phyloP scores from a whole-genome alignment of 2,888 invertebrate species.

The Lydus trimaculatus region DNA sequence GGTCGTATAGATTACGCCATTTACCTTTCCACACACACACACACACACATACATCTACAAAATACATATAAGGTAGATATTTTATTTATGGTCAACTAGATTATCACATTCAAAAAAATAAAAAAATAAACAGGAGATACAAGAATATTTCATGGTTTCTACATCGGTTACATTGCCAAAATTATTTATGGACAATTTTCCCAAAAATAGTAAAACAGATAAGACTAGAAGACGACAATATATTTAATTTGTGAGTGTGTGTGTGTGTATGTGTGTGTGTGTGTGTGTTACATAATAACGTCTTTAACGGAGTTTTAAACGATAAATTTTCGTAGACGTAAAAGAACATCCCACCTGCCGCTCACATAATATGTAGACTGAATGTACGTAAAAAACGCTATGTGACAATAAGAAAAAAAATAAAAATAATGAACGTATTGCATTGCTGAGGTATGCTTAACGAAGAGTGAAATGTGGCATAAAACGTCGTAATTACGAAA shows the following conservation, averaged over 20 bases:
- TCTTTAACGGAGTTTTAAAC: not conserved
- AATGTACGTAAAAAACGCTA: not conserved
- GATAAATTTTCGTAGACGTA: not conserved
- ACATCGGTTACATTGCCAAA: not conserved
- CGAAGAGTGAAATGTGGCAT: slow-evolving; percentile 26
- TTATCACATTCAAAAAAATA: slow-evolving; percentile 3
- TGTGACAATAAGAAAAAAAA: not conserved
- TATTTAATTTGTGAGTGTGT: not conserved
- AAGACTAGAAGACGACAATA: not conserved
- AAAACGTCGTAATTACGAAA: slow-evolving; percentile 22
- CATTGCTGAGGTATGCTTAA: slow-evolving; percentile 20
- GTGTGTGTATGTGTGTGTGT: not conserved
- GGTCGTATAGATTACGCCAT: slow-evolving; percentile 1
- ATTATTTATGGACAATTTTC: slow-evolving; percentile 5
- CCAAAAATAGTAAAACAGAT: not conserved
- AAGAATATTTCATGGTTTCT: slow-evolving; percentile 2
- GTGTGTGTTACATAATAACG: not conserved
- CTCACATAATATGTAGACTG: not conserved
- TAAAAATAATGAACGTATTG: not conserved
- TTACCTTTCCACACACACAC: slow-evolving; percentile 1
- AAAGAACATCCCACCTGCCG: not conserved
- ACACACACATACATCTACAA: not conserved
- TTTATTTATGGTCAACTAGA: not conserved
- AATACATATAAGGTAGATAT: not conserved
- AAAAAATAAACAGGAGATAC: no score